These are phyloP conservation scores for Choristoneura fumiferana DNA, from an alignment of 1,140 invertebrate genomes.

Conservation along the genomic window DNA sequence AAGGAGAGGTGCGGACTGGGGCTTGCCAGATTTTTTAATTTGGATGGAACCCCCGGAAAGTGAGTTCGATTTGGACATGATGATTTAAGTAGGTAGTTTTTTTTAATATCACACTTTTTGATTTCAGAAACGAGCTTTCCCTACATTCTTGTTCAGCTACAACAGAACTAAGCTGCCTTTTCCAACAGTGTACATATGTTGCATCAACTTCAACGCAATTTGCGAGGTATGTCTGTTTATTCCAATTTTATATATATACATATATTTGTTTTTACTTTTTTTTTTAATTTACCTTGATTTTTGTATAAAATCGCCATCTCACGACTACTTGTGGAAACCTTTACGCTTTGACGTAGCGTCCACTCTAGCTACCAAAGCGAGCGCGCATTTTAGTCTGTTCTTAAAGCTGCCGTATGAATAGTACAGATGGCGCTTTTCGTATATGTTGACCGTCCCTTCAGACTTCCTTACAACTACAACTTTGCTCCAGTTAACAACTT, in stretches of 20 bases:
- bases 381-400: neutral
- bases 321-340: neutral
- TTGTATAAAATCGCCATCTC: neutral
- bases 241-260: too few relatives aligned
- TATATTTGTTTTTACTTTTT: too few relatives aligned
- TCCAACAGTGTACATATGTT: constrained; percentile 82
- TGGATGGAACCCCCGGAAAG: too few relatives aligned
- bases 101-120: too few relatives aligned
- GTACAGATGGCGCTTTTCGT: neutral
- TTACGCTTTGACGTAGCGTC: neutral
- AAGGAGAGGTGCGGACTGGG: too few relatives aligned
- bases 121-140: neutral
- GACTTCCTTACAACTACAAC: too few relatives aligned
- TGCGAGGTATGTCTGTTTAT: constrained; percentile 80
- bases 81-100: too few relatives aligned
- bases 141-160: neutral
- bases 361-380: neutral
- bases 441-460: too few relatives aligned
- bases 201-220: constrained; percentile 82
- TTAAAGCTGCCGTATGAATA: neutral
- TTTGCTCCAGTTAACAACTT: too few relatives aligned
- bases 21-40: too few relatives aligned
- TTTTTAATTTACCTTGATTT: too few relatives aligned
- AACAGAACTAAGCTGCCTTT: constrained; percentile 75
- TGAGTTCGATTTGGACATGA: too few relatives aligned